phyloP scores from a whole-genome alignment of 2,888 invertebrate species.

The Meandrusa payeni region DNA sequence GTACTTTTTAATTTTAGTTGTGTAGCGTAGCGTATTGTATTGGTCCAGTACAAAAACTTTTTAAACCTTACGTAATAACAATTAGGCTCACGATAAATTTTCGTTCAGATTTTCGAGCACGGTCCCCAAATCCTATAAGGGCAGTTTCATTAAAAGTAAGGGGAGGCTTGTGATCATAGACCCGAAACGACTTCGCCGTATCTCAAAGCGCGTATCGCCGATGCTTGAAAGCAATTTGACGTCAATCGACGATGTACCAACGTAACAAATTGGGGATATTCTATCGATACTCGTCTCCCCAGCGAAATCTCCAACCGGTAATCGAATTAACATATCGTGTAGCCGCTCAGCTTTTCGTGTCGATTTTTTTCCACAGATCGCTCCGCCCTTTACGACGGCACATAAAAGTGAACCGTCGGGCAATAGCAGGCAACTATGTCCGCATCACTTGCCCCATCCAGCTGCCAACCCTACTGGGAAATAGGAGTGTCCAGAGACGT shows the following conservation, averaged over 20 bases:
- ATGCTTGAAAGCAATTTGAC: slow-evolving; percentile 20
- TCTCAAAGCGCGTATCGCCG: slow-evolving; percentile 19
- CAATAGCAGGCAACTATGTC: slow-evolving; percentile 46
- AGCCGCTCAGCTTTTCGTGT: slow-evolving; percentile 40
- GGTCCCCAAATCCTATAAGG: slow-evolving; percentile 5
- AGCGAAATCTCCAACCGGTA: slow-evolving; percentile 29
- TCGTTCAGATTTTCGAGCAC: neutral
- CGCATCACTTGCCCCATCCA: slow-evolving; percentile 29
- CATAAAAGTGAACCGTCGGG: slow-evolving; percentile 59
- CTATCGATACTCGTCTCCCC: slow-evolving; percentile 26
- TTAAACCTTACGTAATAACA: neutral
- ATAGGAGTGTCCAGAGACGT: slow-evolving; percentile 29
- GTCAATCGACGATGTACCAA: slow-evolving; percentile 11
- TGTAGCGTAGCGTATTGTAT: no score
- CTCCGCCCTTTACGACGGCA: slow-evolving; percentile 54
- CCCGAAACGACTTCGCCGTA: slow-evolving; percentile 15
- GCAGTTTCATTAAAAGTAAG: slow-evolving; percentile 20
- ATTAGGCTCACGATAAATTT: slow-evolving; percentile 4
- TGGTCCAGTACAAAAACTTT: no score
- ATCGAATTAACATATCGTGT: slow-evolving; percentile 62
- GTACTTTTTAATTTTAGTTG: no score
- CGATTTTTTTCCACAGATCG: slow-evolving; percentile 46
- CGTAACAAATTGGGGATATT: slow-evolving; percentile 25
- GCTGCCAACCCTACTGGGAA: slow-evolving; percentile 26
- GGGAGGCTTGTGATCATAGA: slow-evolving; percentile 11